Evolutionary conservation across 2,888 invertebrate species (phyloP), one percentile per base, ranked within the genome.

Genomic region (Bruchidius siliquastri): DNA sequence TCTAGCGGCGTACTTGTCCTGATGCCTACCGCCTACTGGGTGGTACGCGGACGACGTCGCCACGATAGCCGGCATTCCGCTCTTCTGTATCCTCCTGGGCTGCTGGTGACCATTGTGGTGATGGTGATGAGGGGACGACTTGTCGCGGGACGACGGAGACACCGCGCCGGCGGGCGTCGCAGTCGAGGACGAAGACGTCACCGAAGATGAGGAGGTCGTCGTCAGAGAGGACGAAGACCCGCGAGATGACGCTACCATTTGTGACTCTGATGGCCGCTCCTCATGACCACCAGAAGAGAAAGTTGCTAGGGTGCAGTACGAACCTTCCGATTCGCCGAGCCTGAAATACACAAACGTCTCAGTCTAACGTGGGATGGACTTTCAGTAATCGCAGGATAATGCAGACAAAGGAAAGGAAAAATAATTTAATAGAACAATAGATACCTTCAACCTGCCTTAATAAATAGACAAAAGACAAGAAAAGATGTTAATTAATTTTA

Each of bases 261-360:
- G n/a, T 22, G 82, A 80, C 71, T 79, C 79, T 73, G 82, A 82
- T 73, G 82, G 82, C 18, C 18, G 49, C 49, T 49, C 49, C 18
- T 49, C 49, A 1, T 13, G 49, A 13, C 49, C 49, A 49, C 49
- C 49, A 13, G 49, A 49, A 30, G 80, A 79, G 71, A 90, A 90
- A 74, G 89, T 89, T 79, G 90, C 90, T 83, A 90, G 85, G 77
- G 89, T 90, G 84, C 90, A 90, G 83, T 90, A 90, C 80, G 90
- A 90, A 79, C 90, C 90, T 86, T 89, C 88, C 81, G 88, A 89
- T 86, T 90, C 90, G 80, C 90, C 90, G 82, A 90, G 90, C 82
- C 90, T 89, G 78, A 80, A 87, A 83, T 83, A 84, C 73, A 87
- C 75, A 72, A 67, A 8, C 8, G 8, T 26, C 3, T 26, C 8